phyloP scores from a whole-genome alignment of 2,888 invertebrate genomes.

The Diabrotica balteata region DNA sequence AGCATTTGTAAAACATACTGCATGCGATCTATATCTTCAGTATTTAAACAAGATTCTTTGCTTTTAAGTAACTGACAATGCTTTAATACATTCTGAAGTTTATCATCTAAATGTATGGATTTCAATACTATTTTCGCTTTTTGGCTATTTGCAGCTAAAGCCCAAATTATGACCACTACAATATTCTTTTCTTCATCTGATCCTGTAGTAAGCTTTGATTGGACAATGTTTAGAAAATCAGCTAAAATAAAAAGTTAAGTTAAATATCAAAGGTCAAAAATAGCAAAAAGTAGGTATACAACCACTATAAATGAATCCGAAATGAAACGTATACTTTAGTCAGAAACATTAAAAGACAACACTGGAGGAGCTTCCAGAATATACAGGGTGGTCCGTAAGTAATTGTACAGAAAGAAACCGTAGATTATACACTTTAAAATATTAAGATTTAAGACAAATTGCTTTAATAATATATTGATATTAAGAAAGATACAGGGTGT shows the following conservation, averaged over 20 bases:
- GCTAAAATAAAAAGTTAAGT: constrained; percentile 54
- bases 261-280: too few species aligned
- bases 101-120: constrained; percentile 61
- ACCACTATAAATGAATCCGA: too few species aligned
- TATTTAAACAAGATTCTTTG: constrained; percentile 49
- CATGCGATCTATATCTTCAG: constrained; percentile 52
- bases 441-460: too few species aligned
- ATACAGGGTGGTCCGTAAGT: too few species aligned
- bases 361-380: too few species aligned
- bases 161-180: constrained; percentile 69
- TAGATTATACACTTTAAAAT: too few species aligned
- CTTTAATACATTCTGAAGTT: constrained; percentile 61
- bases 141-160: constrained; percentile 73
- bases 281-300: too few species aligned
- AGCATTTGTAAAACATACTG: constrained; percentile 52
- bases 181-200: constrained; percentile 60
- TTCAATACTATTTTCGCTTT: constrained; percentile 68
- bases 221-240: constrained; percentile 62
- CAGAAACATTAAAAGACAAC: too few species aligned
- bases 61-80: constrained; percentile 52
- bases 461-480: too few species aligned
- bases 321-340: too few species aligned
- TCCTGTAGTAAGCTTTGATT: constrained; percentile 59
- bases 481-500: too few species aligned
- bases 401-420: too few species aligned